Conservation (phyloP, 1,140 invertebrate genomes). For the Anastrepha obliqua region DNA sequence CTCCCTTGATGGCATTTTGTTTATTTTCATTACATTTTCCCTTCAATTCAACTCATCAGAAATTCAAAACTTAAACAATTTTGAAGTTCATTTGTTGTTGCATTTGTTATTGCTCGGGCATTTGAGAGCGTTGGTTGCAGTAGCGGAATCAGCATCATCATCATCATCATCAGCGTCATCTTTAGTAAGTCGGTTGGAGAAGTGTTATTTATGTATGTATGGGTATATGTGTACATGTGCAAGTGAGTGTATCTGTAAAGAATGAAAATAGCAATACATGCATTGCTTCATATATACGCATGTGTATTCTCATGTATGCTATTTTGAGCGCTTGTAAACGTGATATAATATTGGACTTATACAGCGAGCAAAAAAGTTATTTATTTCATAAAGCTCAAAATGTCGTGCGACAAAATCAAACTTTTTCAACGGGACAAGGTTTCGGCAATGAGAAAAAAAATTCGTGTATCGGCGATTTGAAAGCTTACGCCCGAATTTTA, state of each 20-base stretch:
- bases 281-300: no score
- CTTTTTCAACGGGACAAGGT: no score
- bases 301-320: no score
- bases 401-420: no score
- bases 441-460: no score
- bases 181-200: neutral
- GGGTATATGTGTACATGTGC: neutral
- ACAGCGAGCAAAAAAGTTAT: no score
- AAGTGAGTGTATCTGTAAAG: neutral
- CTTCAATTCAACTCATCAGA: slow-evolving; percentile 44
- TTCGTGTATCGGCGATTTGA: no score
- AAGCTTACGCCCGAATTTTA: no score
- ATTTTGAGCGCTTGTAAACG: no score
- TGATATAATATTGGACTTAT: no score
- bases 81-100: slow-evolving; percentile 25
- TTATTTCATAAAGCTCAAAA: no score
- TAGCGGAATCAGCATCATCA: neutral
- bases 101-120: slow-evolving; percentile 13
- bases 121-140: neutral
- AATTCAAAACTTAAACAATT: slow-evolving; percentile 47
- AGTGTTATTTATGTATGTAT: neutral
- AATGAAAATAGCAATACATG: no score
- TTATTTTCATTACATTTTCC: slow-evolving; percentile 51
- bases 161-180: neutral
- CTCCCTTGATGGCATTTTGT: slow-evolving; percentile 44